Conservation (phyloP, 2,797 vertebrate species). For the Myotis myotis region DNA sequence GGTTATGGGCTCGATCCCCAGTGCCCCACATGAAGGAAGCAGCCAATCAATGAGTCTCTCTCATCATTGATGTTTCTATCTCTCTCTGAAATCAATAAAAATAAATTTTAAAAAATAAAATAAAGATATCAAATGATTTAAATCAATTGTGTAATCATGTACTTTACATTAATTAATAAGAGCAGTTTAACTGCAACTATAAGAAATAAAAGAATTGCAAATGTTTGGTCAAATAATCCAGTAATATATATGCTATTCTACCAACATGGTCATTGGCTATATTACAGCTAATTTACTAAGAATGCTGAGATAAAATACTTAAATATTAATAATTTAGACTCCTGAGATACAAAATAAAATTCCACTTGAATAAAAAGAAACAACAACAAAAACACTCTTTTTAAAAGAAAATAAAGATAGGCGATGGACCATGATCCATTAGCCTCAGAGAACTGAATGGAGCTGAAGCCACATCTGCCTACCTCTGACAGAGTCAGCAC, state of each 20-base stretch:
- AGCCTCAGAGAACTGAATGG: background rate
- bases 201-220: slow-evolving; percentile 20
- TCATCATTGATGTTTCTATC: too few relatives aligned
- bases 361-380: background rate
- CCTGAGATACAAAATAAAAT: slow-evolving; percentile 24
- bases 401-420: background rate
- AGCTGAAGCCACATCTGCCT: background rate
- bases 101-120: background rate
- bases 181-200: background rate
- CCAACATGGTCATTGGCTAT: background rate
- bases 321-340: background rate
- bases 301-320: background rate
- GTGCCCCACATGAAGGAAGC: too few relatives aligned
- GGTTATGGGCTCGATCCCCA: too few relatives aligned
- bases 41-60: too few relatives aligned
- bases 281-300: background rate
- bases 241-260: background rate
- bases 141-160: background rate
- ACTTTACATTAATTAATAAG: slow-evolving; percentile 11
- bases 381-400: background rate
- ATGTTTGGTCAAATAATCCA: background rate
- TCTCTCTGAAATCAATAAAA: too few relatives aligned
- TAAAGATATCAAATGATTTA: slow-evolving; percentile 1
- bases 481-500: background rate
- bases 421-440: background rate